Conservation (phyloP, 2,888 invertebrate genomes). For the Chalcosyrphus nemorum region DNA sequence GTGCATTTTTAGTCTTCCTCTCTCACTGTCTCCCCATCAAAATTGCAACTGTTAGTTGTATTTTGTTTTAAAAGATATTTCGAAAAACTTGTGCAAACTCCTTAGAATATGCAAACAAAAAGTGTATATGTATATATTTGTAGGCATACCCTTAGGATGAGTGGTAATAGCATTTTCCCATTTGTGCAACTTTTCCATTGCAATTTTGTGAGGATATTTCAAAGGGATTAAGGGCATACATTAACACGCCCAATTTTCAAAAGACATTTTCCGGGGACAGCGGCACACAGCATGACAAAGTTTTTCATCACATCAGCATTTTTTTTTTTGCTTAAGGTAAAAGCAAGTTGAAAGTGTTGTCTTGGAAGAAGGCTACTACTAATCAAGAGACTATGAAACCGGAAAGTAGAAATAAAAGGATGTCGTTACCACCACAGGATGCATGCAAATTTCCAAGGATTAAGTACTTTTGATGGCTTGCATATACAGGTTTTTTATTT, state of each 20-base stretch:
- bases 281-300: not conserved
- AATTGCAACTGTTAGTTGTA: not conserved
- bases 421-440: not conserved
- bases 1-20: not conserved
- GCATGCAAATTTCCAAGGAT: constrained; percentile 42
- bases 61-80: not conserved
- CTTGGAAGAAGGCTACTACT: not conserved
- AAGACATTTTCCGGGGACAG: not conserved
- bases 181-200: not conserved
- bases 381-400: not conserved
- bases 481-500: constrained; percentile 1
- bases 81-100: not conserved
- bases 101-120: not conserved
- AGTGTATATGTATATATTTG: not conserved
- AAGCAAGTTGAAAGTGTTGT: not conserved
- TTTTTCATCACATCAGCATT: constrained; percentile 8
- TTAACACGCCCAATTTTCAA: not conserved
- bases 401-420: not conserved
- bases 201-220: not conserved
- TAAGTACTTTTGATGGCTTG: constrained; percentile 19
- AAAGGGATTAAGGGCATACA: not conserved
- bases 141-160: not conserved
- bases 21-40: too few relatives aligned
- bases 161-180: too few relatives aligned
- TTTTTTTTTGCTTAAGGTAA: constrained; percentile 2